These are phyloP conservation scores for Gorilla gorilla DNA, from an alignment of 2,113 vertebrate genomes.

Conservation along the genomic window DNA sequence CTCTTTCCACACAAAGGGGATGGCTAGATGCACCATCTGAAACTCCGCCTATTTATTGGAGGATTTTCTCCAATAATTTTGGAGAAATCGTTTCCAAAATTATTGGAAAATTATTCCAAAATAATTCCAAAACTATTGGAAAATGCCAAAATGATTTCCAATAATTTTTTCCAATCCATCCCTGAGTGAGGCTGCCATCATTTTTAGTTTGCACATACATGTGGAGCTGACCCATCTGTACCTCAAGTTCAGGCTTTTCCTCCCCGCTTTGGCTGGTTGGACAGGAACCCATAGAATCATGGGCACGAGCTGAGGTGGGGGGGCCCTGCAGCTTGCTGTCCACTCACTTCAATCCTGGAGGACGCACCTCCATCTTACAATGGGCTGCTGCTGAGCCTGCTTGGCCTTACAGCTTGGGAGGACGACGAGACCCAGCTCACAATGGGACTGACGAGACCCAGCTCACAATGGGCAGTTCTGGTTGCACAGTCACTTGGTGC, in stretches of 20 bases:
- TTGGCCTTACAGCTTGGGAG: not conserved
- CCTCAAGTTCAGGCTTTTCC: not conserved
- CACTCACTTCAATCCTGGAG: not conserved
- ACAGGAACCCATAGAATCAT: not conserved
- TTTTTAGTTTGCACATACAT: not conserved
- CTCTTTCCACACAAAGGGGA: not conserved
- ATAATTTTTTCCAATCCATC: not conserved
- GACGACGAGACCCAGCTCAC: not conserved
- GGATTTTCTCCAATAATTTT: not conserved
- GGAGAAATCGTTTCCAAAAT: too few relatives aligned
- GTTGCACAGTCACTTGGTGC: fast-evolving
- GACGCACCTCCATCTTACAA: not conserved
- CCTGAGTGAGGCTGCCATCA: not conserved
- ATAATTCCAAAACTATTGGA: too few relatives aligned
- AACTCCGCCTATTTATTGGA: not conserved
- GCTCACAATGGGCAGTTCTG: not conserved
- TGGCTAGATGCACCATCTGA: not conserved
- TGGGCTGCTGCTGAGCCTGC: fast-evolving
- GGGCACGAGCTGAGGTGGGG: not conserved
- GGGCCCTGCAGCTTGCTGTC: not conserved
- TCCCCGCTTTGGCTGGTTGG: not conserved
- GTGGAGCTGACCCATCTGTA: too few relatives aligned
- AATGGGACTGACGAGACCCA: not conserved
- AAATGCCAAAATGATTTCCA: too few relatives aligned
- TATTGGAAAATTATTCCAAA: too few relatives aligned